Evolutionary conservation across 2,113 vertebrate species (phyloP).

Genomic region (Nothocercus julius): DNA sequence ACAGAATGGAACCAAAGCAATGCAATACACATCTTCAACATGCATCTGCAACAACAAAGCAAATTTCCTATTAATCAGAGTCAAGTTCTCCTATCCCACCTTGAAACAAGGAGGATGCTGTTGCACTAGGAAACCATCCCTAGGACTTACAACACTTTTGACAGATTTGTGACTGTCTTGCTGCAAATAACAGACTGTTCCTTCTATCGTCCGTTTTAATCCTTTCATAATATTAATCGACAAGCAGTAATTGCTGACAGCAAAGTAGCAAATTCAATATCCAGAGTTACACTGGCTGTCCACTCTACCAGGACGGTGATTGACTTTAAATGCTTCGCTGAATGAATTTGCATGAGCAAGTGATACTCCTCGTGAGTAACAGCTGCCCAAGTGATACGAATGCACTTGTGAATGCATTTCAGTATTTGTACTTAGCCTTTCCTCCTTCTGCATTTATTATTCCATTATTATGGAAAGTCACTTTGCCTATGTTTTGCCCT

Average conservation of each 20-base stretch:
- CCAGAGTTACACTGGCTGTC: background rate
- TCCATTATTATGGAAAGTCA: constrained; percentile 55
- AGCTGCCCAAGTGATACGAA: background rate
- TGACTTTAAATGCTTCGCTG: background rate
- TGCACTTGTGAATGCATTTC: constrained; percentile 12
- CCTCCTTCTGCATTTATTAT: constrained; percentile 55
- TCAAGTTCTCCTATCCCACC: background rate
- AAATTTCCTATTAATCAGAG: rapidly evolving
- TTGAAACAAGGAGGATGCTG: rapidly evolving
- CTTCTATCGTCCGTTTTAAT: background rate
- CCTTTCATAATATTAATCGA: background rate
- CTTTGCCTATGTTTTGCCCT: constrained; percentile 56
- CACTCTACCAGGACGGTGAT: background rate
- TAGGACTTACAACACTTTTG: background rate
- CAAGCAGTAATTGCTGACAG: background rate
- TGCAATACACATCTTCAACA: background rate
- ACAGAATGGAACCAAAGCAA: background rate
- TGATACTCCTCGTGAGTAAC: background rate
- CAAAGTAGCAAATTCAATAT: background rate
- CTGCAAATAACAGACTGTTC: constrained; percentile 1
- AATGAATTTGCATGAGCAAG: background rate
- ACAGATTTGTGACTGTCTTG: background rate
- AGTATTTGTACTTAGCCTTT: constrained; percentile 15
- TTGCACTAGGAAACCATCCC: background rate
- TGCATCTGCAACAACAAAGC: background rate